Evolutionary conservation across 1,140 invertebrate genomes (phyloP).

Genomic region (Drosophila eugracilis): DNA sequence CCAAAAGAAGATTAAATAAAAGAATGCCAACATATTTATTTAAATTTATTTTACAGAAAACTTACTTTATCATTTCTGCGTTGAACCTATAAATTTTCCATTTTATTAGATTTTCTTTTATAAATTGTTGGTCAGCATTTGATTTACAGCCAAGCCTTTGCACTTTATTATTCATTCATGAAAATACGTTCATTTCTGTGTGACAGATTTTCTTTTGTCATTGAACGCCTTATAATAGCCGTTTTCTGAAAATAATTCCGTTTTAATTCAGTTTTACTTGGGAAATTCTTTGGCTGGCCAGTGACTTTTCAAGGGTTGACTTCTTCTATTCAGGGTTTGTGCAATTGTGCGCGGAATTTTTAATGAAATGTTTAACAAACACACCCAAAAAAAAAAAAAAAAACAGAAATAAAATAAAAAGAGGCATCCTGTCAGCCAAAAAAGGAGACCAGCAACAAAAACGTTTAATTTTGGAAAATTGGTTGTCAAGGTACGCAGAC

Average conservation of each 20-base stretch:
- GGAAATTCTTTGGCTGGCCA: not conserved
- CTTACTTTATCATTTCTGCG: conserved; percentile 12
- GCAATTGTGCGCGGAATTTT: conserved; percentile 63
- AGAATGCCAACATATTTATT: conserved; percentile 20
- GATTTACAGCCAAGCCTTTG: conserved; percentile 33
- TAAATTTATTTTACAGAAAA: conserved; percentile 26
- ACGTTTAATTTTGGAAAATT: conserved; percentile 50
- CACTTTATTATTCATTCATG: conserved; percentile 22
- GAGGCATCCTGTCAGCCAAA: conserved; percentile 5
- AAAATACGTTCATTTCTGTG: not conserved
- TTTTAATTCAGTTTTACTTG: conserved; percentile 7
- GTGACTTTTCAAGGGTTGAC: conserved; percentile 16
- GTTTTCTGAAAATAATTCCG: conserved; percentile 14
- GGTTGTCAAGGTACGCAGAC: conserved; percentile 29
- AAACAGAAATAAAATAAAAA: conserved; percentile 7
- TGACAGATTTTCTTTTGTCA: conserved; percentile 14
- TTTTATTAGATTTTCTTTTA: conserved; percentile 44
- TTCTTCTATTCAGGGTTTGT: conserved; percentile 23
- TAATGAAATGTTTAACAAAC: conserved; percentile 64
- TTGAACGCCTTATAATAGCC: conserved; percentile 1
- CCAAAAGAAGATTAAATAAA: conserved; percentile 14
- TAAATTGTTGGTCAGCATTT: conserved; percentile 27
- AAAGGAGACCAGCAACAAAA: conserved; percentile 26
- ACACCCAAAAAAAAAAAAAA: conserved; percentile 3
- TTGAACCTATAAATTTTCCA: conserved; percentile 2